These are phyloP conservation scores for Chloropsis hardwickii DNA, from an alignment of 2,113 vertebrate genomes.

Conservation along the genomic window DNA sequence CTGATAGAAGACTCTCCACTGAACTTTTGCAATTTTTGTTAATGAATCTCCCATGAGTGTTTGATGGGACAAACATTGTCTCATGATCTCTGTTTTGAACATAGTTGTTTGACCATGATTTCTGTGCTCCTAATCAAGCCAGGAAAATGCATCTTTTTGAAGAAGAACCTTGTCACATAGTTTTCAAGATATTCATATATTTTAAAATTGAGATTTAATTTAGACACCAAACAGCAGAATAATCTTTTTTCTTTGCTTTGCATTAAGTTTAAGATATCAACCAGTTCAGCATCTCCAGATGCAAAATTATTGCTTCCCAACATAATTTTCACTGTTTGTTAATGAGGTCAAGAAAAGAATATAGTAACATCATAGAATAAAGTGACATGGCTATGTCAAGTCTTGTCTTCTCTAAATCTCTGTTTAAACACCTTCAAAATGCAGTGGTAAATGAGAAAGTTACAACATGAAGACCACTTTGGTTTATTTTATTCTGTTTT, in stretches of 20 bases:
- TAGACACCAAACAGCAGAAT: neutral
- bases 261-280: neutral
- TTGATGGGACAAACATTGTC: neutral
- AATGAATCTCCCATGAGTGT: neutral
- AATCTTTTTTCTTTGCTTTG: neutral
- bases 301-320: neutral
- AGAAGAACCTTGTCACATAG: neutral
- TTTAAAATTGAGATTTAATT: neutral
- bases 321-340: neutral
- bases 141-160: neutral
- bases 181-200: neutral
- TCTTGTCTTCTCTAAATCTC: neutral
- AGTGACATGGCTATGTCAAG: neutral
- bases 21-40: neutral
- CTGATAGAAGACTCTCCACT: neutral
- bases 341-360: neutral
- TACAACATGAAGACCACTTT: neutral
- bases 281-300: neutral
- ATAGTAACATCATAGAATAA: neutral
- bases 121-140: neutral
- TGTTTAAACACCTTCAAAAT: neutral
- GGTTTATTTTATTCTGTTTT: neutral
- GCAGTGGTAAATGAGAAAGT: neutral
- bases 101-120: neutral
- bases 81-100: neutral